Base-by-base conservation (phyloP, 2,113 vertebrate genomes). In the Catagonus wagneri region DNA sequence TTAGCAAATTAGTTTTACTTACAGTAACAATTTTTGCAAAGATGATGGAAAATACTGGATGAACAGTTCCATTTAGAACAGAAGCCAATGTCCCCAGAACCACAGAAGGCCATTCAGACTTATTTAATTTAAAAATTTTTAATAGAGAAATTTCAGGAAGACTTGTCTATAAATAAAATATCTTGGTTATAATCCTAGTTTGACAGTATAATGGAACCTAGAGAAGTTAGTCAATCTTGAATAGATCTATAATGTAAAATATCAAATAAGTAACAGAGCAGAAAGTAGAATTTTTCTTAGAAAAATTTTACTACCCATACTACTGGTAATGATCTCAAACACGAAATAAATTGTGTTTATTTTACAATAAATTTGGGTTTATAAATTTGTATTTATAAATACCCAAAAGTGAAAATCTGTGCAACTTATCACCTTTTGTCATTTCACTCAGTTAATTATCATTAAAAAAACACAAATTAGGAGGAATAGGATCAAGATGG, bases 21-120 rank as follows among this genome's bases (percentile, higher is more conserved):
- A 98, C 98, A 56, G 97, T 96, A 90, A 98, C 74, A 63, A 98
- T 97, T 96, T 97, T 98, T 92, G 97, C 95, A 96, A 98, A 98
- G 92, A 98, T 95, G 92, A 98, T 80, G 22, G 97, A 96, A 97
- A 98, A 98, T 56, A 93, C 4, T 27, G 98, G 97, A 76, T 98
- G 97, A 86, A 96, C 71, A 66, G 68, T 92, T 89, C 98, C 98
- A 95, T 96, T 98, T 39, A 98, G 74, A 58, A 93, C 20, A 81
- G 98, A 97, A 95, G 97, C 96, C 65, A 98, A 10, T 34, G 94
- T 97, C 32, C 97, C 98, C 89, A 98, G 39, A 80, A 95, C 72
- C 87, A 98, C 91, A 92, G 85, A 98, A 54, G 90, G 96, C 98
- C 98, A 98, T 93, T 98, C 98, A 32, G 97, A 79, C 20, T 97